These are phyloP conservation scores for Tragelaphus scriptus DNA, from an alignment of 2,113 vertebrate genomes.

Conservation along the genomic window DNA sequence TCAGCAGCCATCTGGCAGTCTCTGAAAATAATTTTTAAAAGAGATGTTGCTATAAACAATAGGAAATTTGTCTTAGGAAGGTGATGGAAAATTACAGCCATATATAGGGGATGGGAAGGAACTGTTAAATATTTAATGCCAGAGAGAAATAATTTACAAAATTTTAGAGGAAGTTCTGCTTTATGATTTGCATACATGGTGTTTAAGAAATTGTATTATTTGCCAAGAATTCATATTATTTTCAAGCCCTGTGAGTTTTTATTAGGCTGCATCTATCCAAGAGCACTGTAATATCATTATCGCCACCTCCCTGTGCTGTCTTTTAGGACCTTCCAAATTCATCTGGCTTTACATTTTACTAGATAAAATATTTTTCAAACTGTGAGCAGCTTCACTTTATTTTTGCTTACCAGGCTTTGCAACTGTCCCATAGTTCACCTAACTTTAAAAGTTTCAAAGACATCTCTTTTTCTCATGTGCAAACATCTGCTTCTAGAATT, in stretches of 20 bases:
- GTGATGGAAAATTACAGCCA: conserved; percentile 9
- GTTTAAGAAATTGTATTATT: neutral
- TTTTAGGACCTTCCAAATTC: neutral
- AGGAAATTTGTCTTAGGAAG: conserved; percentile 2
- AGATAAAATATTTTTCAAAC: neutral
- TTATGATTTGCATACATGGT: neutral
- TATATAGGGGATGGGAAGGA: neutral
- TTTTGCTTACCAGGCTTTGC: conserved; percentile 22
- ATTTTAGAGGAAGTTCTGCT: neutral
- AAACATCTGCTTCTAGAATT: conserved; percentile 44
- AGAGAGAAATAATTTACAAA: neutral
- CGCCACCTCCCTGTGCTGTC: neutral
- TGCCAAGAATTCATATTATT: neutral
- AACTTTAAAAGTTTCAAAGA: conserved; percentile 40
- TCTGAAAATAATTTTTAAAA: neutral
- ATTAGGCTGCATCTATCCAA: neutral
- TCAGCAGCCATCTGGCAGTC: neutral
- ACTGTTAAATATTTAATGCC: conserved; percentile 5
- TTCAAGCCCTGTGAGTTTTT: neutral
- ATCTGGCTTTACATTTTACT: neutral
- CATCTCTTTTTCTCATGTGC: neutral
- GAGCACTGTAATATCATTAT: neutral
- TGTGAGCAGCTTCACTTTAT: neutral
- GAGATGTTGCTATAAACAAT: neutral
- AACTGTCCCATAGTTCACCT: neutral